Evolutionary conservation across 2,113 vertebrate genomes (phyloP).

Genomic region (Oreotrochilus melanogaster): DNA sequence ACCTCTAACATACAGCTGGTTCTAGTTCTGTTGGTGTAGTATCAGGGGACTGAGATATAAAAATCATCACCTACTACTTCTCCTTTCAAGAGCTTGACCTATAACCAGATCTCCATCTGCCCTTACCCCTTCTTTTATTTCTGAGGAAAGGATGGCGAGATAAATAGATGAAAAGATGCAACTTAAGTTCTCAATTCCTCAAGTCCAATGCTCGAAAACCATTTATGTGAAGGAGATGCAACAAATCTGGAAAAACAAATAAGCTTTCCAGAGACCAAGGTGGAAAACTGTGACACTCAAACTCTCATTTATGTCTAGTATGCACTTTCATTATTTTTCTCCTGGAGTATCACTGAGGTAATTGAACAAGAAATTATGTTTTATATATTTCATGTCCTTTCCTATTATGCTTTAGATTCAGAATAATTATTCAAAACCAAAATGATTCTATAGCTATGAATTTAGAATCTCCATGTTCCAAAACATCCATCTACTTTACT

Average conservation of each 20-base stretch:
- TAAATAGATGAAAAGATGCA: background rate
- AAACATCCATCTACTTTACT: background rate
- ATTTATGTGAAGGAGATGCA: background rate
- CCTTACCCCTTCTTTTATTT: background rate
- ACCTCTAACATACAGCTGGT: background rate
- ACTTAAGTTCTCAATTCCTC: background rate
- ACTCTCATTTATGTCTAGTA: background rate
- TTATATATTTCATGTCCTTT: background rate
- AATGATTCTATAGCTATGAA: background rate
- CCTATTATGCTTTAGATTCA: background rate
- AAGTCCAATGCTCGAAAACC: background rate
- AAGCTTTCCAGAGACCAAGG: background rate
- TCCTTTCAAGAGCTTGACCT: background rate
- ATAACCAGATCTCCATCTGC: background rate
- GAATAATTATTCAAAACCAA: background rate
- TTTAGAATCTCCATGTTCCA: background rate
- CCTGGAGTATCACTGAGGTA: background rate
- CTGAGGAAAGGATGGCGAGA: background rate
- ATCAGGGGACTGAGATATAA: background rate
- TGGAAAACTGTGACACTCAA: background rate
- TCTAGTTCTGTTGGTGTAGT: background rate
- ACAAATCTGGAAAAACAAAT: background rate
- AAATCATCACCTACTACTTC: background rate
- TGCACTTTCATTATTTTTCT: background rate
- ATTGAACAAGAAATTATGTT: background rate